Conservation (phyloP, 1,140 invertebrate genomes). For the Calliopsis andreniformis region DNA sequence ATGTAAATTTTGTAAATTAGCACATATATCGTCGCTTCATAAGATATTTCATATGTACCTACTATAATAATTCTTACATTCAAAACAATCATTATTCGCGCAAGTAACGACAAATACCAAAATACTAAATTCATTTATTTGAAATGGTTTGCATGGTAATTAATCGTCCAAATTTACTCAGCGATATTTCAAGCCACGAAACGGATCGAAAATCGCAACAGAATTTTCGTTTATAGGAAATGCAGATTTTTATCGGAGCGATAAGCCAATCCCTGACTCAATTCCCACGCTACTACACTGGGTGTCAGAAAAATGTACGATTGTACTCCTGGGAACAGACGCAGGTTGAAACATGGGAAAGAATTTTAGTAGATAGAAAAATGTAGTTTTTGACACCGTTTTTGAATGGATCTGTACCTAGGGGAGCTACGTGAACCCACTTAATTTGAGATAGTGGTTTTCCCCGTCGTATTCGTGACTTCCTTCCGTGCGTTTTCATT, state of each 20-base stretch:
- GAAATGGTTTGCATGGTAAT: slow-evolving; percentile 3
- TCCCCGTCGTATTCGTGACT: not conserved
- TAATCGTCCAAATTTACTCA: slow-evolving; percentile 30
- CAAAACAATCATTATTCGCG: too few relatives aligned
- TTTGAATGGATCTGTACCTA: not conserved
- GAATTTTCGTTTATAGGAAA: not conserved
- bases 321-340: not conserved
- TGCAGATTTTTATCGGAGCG: slow-evolving; percentile 10
- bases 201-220: not conserved
- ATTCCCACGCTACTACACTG: slow-evolving; percentile 8
- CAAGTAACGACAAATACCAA: not conserved
- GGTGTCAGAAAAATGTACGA: slow-evolving; percentile 5
- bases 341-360: not conserved
- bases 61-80: too few relatives aligned
- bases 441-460: slow-evolving; percentile 10
- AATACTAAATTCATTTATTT: slow-evolving; percentile 34
- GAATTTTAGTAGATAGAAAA: too few relatives aligned
- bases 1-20: too few relatives aligned
- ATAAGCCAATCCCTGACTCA: slow-evolving; percentile 30
- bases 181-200: not conserved
- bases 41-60: too few relatives aligned
- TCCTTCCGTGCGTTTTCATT: slow-evolving; percentile 20
- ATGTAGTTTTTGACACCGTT: too few relatives aligned
- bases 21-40: too few relatives aligned
- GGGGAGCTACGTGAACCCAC: not conserved